These are phyloP conservation scores for Mimachlamys varia DNA, from an alignment of 2,888 invertebrate species.

Conservation along the genomic window DNA sequence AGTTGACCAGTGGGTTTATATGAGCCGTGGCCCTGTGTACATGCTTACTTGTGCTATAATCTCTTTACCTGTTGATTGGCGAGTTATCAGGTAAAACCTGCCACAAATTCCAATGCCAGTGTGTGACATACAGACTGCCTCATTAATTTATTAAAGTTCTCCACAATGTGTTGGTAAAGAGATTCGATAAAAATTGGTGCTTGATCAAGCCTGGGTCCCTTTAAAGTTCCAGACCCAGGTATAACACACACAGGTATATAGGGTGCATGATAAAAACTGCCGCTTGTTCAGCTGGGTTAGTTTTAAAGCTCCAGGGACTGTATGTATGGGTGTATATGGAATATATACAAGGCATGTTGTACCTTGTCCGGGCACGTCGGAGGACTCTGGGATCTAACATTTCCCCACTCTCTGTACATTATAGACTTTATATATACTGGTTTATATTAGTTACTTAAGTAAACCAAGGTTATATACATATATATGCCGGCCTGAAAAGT, in stretches of 20 bases:
- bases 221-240: not conserved
- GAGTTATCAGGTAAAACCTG: not conserved
- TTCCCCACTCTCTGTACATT: not conserved
- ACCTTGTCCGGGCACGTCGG: not conserved
- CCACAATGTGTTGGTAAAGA: constrained; percentile 23
- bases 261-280: not conserved
- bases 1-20: not conserved
- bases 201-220: constrained; percentile 12
- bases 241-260: not conserved
- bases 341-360: not conserved
- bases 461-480: not conserved
- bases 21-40: not conserved
- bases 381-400: not conserved
- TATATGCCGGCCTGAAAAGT: no score
- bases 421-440: not conserved
- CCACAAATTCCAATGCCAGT: constrained; percentile 23
- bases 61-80: constrained; percentile 28
- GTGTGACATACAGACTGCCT: not conserved
- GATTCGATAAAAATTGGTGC: constrained; percentile 32
- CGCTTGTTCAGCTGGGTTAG: not conserved
- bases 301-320: constrained; percentile 35
- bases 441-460: not conserved
- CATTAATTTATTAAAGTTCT: constrained; percentile 27
- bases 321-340: not conserved
- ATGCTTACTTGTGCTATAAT: not conserved